Evolutionary conservation across 1,140 invertebrate species (phyloP), one percentile per base, ranked within the genome.

Genomic region (Archegozetes longisetosus): DNA sequence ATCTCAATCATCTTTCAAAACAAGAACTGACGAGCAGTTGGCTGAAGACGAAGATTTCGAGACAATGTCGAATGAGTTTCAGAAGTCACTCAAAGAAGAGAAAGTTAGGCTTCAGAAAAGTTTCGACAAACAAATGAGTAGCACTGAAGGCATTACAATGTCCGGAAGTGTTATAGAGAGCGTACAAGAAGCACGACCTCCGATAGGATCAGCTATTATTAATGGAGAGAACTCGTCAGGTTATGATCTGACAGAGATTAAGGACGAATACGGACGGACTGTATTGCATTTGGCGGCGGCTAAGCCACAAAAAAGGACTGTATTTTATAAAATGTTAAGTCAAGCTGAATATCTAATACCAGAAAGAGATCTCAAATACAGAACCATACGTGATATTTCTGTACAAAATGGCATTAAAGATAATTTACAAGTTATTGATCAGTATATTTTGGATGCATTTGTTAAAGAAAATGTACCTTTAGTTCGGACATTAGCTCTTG

Each of bases 181-280:
- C 27, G 26, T 50, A 20, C 60, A 50, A n/a, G 26, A 55, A 25
- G 58, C 58, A 20, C 46, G 14, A n/a, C 22, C 20, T 4, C 54
- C 54, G 6, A 3, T 14, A 23, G 2, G n/a, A 3, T 22, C 20
- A 28, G 28, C 23, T 14, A 2, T 9, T 6, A 27, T 28, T 28
- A 60, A 60, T 29, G 53, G 58, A 13, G 17, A 40, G 9, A 25
- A 17, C 1, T 6, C 57, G n/a, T 17, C 47, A 4, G 57, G 57
- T 25, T 56, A 59, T 48, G 57, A 62, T 25, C 48, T 62, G 25
- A 53, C 49, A 14, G 56, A 62, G 40, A 59, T 62, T 23, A 62
- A 86, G 83, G 86, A 90, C 65, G 86, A 89, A 68, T 83, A 87
- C 64, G 88, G 87, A 0, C 85, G 89, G 69, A 88, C 82, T 50